Base-by-base conservation (phyloP, 2,888 invertebrate genomes). In the Sceliomorpha sp. region DNA sequence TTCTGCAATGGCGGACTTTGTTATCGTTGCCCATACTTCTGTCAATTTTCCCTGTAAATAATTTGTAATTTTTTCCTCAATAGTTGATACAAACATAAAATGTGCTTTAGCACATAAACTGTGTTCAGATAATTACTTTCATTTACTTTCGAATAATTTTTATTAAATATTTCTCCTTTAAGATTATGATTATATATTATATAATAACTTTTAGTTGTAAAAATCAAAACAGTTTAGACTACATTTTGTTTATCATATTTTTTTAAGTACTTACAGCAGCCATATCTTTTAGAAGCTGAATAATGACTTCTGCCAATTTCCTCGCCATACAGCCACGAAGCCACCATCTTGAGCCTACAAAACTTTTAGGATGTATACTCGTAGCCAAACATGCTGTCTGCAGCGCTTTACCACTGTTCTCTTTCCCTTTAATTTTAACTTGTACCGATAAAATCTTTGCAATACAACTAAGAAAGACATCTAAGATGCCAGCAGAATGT, bases 401-500 rank as follows among this genome's bases (percentile, higher is more conserved):
- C 81, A 76, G 83, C 81, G 77, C 89, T 59, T 85, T 87, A 1
- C 89, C 89, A 40, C 84, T 86, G 27, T 84, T 88, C 32, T 89
- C 91, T 84, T 92, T 93, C 37, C 92, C 92, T 84, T 94, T 92
- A 3, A 92, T 92, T 89, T 97, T 97, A 12, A 97, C 94, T 89
- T 98, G 98, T 1, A 98, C 92, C 1, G 94, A 95, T 64, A 98
- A 89, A 0, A 97, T 93, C 89, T 98, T 98, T 26, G 96, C 96
- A 67, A 98, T 94, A 74, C 97, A 96, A 70, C 96, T 94, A 58
- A 98, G 89, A 79, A 98, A 93, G 56, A 98, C 95, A 82, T 98
- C 98, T 56, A 98, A 89, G 58, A 98, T 92, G 1, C 96, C 96
- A 27, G 94, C 89, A 37, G 88, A 88, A 76, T 91, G 89, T 56